These are phyloP conservation scores for Samia ricini DNA, from an alignment of 1,140 invertebrate genomes.

Conservation along the genomic window DNA sequence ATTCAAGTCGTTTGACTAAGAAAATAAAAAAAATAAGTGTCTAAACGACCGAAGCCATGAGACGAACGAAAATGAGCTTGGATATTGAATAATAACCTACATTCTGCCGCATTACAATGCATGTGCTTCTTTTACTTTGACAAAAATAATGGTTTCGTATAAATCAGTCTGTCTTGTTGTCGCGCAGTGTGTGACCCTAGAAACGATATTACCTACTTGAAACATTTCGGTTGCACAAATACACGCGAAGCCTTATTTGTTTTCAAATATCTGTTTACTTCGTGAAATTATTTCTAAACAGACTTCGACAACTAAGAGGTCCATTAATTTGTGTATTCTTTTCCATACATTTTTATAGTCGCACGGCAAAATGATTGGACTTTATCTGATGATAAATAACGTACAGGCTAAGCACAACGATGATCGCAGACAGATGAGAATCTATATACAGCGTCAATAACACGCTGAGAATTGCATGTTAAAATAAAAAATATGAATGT, in stretches of 20 bases:
- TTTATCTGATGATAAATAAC: too few species aligned
- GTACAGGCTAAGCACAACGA: too few species aligned
- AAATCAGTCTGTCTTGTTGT: slow-evolving; percentile 9
- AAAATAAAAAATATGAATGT: too few species aligned
- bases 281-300: slow-evolving; percentile 33
- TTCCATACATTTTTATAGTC: too few species aligned
- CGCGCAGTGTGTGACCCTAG: slow-evolving; percentile 25
- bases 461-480: too few species aligned
- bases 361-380: too few species aligned
- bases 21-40: background rate
- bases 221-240: slow-evolving; percentile 17
- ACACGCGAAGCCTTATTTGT: slow-evolving; percentile 49
- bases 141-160: slow-evolving; percentile 8
- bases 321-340: too few species aligned
- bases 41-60: background rate
- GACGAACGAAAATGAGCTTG: background rate
- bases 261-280: slow-evolving; percentile 48
- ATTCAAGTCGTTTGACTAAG: background rate
- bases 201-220: slow-evolving; percentile 26
- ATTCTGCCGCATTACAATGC: slow-evolving; percentile 1
- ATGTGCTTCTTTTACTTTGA: slow-evolving; percentile 8
- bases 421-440: too few species aligned
- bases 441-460: too few species aligned
- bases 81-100: slow-evolving; percentile 11
- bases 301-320: slow-evolving; percentile 13